Evolutionary conservation across 2,113 vertebrate genomes (phyloP).

Genomic region (Pyxicephalus adspersus): DNA sequence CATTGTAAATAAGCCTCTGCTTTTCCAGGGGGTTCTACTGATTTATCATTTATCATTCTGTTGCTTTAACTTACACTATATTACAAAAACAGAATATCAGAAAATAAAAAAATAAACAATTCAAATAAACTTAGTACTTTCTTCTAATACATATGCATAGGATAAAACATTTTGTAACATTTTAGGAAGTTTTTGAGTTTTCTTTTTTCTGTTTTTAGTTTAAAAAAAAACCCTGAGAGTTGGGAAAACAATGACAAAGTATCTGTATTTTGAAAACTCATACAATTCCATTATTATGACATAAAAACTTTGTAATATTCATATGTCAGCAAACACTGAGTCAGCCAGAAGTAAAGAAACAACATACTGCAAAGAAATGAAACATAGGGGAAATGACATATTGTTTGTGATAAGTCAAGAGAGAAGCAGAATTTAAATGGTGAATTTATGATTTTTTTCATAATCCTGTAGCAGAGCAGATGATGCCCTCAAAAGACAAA

Average conservation of each 20-base stretch:
- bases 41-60: no score
- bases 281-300: constrained; percentile 1
- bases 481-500: constrained; percentile 51
- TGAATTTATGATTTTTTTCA: constrained; percentile 42
- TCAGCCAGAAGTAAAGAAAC: neutral
- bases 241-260: neutral
- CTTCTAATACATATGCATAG: no score
- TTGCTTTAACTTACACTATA: no score
- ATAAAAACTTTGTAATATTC: neutral
- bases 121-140: no score
- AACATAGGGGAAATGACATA: constrained; percentile 19
- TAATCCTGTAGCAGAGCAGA: constrained; percentile 45
- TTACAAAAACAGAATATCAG: no score
- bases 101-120: no score
- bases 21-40: no score
- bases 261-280: neutral
- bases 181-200: no score
- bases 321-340: constrained; percentile 2
- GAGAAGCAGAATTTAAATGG: constrained; percentile 33
- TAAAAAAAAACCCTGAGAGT: no score
- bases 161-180: no score
- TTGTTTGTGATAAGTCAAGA: constrained; percentile 35
- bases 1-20: no score
- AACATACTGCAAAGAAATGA: constrained; percentile 16
- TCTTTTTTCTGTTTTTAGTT: no score